A percentile compares a stretch with the other conserved stretches of the same genome.
Conservation (phyloP, 2,113 vertebrate species). For the Tinamus guttatus region DNA sequence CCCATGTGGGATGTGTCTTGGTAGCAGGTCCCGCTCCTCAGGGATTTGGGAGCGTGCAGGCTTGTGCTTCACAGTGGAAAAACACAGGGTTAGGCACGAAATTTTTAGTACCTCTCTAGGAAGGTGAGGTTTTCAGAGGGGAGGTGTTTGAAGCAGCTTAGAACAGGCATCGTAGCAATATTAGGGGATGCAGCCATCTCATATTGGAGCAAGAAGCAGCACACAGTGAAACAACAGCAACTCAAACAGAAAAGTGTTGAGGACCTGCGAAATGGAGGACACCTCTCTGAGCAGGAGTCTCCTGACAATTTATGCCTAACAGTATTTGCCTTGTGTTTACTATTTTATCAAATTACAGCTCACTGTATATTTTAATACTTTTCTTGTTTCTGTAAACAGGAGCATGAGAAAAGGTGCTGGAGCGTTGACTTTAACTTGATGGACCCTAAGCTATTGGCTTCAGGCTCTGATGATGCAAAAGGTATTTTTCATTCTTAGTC, state of each 20-base stretch:
- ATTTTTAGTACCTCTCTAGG: neutral
- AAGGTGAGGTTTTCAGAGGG: neutral
- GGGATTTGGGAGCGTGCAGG: neutral
- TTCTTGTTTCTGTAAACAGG: slow-evolving; percentile 78
- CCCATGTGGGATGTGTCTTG: neutral
- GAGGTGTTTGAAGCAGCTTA: neutral
- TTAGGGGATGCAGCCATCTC: neutral
- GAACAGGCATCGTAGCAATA: neutral
- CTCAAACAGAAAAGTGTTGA: neutral
- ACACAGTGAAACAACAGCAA: neutral
- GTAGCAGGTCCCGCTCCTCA: neutral
- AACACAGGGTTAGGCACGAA: neutral
- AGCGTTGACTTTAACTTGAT: slow-evolving; percentile 99
- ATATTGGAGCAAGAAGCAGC: neutral
- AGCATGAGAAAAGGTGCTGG: slow-evolving; percentile 99
- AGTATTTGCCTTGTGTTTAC: neutral
- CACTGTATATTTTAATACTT: slow-evolving; percentile 14
- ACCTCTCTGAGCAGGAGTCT: neutral
- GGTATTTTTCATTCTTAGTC: slow-evolving; percentile 75
- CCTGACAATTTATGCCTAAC: neutral
- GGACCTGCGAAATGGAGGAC: neutral
- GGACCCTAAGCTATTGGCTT: slow-evolving; percentile 98
- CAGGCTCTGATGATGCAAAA: slow-evolving; percentile 99
- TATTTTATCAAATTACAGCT: neutral
- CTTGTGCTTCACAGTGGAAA: neutral